Evolutionary conservation across 2,888 invertebrate genomes (phyloP), one percentile per base, ranked within the genome.

Genomic region (Keiferia lycopersicella): DNA sequence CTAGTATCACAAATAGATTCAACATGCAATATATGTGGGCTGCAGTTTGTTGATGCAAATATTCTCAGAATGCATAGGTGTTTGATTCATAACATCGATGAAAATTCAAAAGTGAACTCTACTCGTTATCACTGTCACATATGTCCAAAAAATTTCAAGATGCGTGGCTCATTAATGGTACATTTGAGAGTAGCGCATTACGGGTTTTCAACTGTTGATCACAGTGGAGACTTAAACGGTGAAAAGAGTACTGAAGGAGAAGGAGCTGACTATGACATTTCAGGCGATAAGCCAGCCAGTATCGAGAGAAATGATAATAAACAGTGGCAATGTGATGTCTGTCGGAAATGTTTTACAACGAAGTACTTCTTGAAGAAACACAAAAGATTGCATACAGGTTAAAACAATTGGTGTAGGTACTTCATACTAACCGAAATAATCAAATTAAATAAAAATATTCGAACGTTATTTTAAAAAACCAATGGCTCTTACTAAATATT

Each of bases 341-440:
- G 97, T 83, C 93, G 93, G 64, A 97, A 97, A 90, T 93, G 94
- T 84, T 97, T 97, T 79, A 97, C 97, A 0, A 97, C 97, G 1
- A 97, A 97, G 84, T 97, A 97, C 88, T 97, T 97, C 79, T 87
- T 97, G 70, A 97, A 96, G 86, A 97, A 97, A 84, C 97, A 97
- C 82, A 96, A 96, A 86, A 93, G 97, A 71, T 92, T 97, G 66
- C 97, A 97, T 84, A 96, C 96, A 84, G 96, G 96, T 95, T 88
- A 90, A 83, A 83, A 81, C 70, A 81, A 81, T 87, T 87, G 83
- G 82, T 87, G 84, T 89, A 90, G 87, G 87, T 89, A 88, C 88
- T 83, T 85, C 78, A 76, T 85, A 89, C 87, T 89, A 88, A 88
- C 65, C 38, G 16, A 51, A 58, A 61, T 64, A 63, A 63, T 22